These are phyloP conservation scores for Clinocottus analis DNA, from an alignment of 2,113 vertebrate genomes.

Conservation along the genomic window DNA sequence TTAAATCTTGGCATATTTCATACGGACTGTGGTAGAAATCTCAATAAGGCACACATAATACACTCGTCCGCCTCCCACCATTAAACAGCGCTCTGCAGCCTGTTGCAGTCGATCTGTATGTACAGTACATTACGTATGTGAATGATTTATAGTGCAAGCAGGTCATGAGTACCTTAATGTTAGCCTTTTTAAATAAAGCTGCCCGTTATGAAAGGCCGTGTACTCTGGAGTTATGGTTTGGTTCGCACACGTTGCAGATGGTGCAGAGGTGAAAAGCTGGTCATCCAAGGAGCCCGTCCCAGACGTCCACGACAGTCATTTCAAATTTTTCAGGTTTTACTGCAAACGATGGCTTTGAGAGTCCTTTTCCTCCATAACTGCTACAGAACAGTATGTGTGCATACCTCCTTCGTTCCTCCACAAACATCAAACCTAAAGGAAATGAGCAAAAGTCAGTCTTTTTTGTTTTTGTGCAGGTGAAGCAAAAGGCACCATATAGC, in stretches of 20 bases:
- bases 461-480: not conserved
- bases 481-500: not conserved
- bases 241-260: constrained; percentile 53
- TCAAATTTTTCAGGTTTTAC: constrained; percentile 12
- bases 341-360: constrained; percentile 24
- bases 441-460: constrained; percentile 3
- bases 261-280: constrained; percentile 54
- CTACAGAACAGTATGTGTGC: constrained; percentile 3
- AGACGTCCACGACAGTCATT: not conserved
- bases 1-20: constrained; percentile 52
- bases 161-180: constrained; percentile 39
- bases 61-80: constrained; percentile 12
- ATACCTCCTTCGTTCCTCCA: constrained; percentile 7
- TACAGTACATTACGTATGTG: constrained; percentile 43
- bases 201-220: constrained; percentile 44
- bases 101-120: constrained; percentile 19
- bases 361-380: constrained; percentile 27
- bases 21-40: constrained; percentile 59
- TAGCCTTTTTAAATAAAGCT: constrained; percentile 54
- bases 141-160: constrained; percentile 50
- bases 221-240: constrained; percentile 41
- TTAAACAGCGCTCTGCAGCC: constrained; percentile 16
- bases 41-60: constrained; percentile 74
- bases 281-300: constrained; percentile 6
- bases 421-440: constrained; percentile 63